Evolutionary conservation across 2,888 invertebrate genomes (phyloP), one percentile per base, ranked within the genome.

Genomic region (Acleris cristana): DNA sequence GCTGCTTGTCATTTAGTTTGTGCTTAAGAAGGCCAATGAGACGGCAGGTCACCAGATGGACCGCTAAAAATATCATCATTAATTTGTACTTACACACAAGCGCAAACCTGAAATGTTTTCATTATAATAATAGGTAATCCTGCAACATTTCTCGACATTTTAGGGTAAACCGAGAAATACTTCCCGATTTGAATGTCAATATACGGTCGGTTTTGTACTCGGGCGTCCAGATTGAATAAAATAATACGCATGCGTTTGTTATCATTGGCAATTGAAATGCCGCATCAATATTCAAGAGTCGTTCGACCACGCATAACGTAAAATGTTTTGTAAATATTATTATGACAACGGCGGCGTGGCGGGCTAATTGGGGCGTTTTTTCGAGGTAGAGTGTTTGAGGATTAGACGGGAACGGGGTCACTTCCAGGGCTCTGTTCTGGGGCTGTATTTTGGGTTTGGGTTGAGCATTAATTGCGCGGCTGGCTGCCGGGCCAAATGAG

Each of bases 241-340:
- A 48, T 62, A 54, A 44, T 54, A 30, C 26, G 45, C 49, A 21
- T 40, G 49, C 40, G 52, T 56, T 58, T 63, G 52, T 64, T 64
- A 23, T 51, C 45, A 45, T 49, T 48, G 34, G 34, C 56, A 71
- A 71, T 63, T 70, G 70, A 70, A 68, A 71, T 71, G 69, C 61
- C 57, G 51, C 67, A 74, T 77, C 73, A 70, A 73, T 73, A 75
- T 74, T 76, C 65, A 54, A 70, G 70, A 71, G 70, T 57, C 44
- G 51, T 58, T 64, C 57, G 44, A 57, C 19, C 57, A 58, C 44
- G 26, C 58, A 48, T 48, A 58, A 58, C 51, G 57, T 14, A 58
- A 58, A 64, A 57, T 51, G 40, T 63, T 55, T 63, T 63, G 48
- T 63, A 63, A 63, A 63, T 52, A 57, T 58, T 52, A 57, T 58